Evolutionary conservation across 1,140 invertebrate genomes (phyloP).

Genomic region (Doryteuthis pealeii): DNA sequence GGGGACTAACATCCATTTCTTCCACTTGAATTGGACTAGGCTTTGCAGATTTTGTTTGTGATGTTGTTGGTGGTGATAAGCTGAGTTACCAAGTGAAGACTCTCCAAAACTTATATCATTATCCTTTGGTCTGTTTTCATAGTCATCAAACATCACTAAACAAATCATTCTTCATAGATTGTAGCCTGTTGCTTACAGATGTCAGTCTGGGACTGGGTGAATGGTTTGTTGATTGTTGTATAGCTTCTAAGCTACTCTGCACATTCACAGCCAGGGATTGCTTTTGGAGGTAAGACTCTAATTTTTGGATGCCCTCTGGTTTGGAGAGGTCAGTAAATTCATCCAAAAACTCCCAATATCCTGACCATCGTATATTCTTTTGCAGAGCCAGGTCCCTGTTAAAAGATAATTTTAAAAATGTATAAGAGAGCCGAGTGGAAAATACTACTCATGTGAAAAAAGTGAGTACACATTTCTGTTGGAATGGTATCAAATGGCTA

Average conservation of each 20-base stretch:
- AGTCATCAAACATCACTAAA: neutral
- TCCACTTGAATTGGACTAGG: neutral
- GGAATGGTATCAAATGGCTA: too few species aligned
- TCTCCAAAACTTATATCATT: neutral
- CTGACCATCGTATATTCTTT: conserved; percentile 79
- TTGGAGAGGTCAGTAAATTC: conserved; percentile 75
- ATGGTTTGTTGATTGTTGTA: neutral
- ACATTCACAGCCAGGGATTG: conserved; percentile 31
- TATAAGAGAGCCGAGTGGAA: too few species aligned
- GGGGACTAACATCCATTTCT: neutral
- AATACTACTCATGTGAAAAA: too few species aligned
- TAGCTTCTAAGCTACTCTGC: conserved; percentile 17
- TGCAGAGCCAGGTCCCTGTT: conserved; percentile 74
- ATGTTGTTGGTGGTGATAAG: too few species aligned
- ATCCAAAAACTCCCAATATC: conserved; percentile 87
- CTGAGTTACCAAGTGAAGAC: too few species aligned
- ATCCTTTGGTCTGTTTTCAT: neutral
- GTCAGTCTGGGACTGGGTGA: neutral
- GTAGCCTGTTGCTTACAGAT: neutral
- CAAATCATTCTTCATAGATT: conserved; percentile 12
- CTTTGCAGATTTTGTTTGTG: neutral
- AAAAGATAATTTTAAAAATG: conserved; percentile 26
- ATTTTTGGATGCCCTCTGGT: conserved; percentile 69
- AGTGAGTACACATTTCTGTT: too few species aligned
- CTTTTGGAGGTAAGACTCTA: conserved; percentile 75